Evolutionary conservation across 2,888 invertebrate genomes (phyloP).

Genomic region (Pyralis farinalis): DNA sequence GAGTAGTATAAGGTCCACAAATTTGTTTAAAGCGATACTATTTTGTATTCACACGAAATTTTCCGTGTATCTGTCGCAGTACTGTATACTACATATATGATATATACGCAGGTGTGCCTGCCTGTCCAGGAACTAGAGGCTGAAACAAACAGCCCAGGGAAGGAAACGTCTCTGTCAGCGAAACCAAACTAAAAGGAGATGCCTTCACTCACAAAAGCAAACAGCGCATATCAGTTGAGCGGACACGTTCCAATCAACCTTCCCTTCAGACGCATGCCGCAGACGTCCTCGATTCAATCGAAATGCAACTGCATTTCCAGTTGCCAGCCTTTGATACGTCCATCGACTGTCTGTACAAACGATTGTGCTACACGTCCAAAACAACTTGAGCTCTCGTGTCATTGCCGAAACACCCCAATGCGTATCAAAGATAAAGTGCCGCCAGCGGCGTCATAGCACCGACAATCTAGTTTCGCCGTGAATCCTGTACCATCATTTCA

Average conservation of each 20-base stretch:
- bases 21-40: no score
- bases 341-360: constrained; percentile 77
- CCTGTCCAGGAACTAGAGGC: no score
- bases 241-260: constrained; percentile 76
- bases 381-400: constrained; percentile 38
- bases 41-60: no score
- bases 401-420: constrained; percentile 24
- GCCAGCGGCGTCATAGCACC: constrained; percentile 33
- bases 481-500: constrained; percentile 57
- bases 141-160: constrained; percentile 1
- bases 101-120: no score
- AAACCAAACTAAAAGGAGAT: constrained; percentile 13
- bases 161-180: constrained; percentile 1
- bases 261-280: constrained; percentile 64
- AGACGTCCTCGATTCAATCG: constrained; percentile 76
- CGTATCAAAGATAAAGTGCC: constrained; percentile 25
- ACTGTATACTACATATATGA: no score
- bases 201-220: constrained; percentile 46
- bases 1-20: no score
- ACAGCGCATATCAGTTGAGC: constrained; percentile 50
- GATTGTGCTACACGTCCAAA: constrained; percentile 60
- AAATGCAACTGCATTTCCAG: constrained; percentile 75
- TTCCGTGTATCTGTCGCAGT: no score
- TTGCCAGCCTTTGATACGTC: constrained; percentile 76
- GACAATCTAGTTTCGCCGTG: constrained; percentile 50